These are phyloP conservation scores for Pyxicephalus adspersus DNA, from an alignment of 2,113 vertebrate genomes.

Conservation along the genomic window DNA sequence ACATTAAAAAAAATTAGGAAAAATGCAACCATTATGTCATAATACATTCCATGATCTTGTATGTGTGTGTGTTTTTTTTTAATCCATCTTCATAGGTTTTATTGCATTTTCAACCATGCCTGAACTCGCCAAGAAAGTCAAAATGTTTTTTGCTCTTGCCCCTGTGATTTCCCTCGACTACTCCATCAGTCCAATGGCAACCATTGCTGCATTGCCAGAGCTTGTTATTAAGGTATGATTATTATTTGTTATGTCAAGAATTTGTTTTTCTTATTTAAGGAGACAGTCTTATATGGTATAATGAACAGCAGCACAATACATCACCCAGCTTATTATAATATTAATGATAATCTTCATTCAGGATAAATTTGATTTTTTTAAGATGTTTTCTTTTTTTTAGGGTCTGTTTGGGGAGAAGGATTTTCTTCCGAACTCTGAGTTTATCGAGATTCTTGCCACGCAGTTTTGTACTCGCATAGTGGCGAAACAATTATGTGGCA, in stretches of 20 bases:
- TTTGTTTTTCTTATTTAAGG: too few species aligned
- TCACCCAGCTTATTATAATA: too few species aligned
- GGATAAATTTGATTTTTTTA: too few species aligned
- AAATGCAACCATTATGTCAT: too few species aligned
- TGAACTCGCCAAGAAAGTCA: conserved; percentile 84
- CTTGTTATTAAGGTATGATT: conserved; percentile 76
- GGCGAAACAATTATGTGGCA: conserved; percentile 79
- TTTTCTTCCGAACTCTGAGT: conserved; percentile 73
- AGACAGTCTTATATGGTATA: too few species aligned
- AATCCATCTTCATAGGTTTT: conserved; percentile 77
- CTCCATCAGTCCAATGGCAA: conserved; percentile 74
- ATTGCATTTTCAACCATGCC: conserved; percentile 87
- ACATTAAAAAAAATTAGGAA: too few species aligned
- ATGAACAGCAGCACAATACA: too few species aligned
- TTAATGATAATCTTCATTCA: too few species aligned
- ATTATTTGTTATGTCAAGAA: too few species aligned
- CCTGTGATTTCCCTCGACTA: conserved; percentile 81
- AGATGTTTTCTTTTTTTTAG: conserved; percentile 65
- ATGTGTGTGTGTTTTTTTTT: too few species aligned
- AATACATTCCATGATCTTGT: too few species aligned
- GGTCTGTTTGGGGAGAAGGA: conserved; percentile 80
- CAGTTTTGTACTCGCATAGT: conserved; percentile 74
- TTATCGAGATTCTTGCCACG: conserved; percentile 80
- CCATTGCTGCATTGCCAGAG: conserved; percentile 71
- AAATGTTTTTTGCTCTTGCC: conserved; percentile 83